Evolutionary conservation across 92 coral and sea anemone species (phyloP).

Genomic region (Palythoa grandiflora): DNA sequence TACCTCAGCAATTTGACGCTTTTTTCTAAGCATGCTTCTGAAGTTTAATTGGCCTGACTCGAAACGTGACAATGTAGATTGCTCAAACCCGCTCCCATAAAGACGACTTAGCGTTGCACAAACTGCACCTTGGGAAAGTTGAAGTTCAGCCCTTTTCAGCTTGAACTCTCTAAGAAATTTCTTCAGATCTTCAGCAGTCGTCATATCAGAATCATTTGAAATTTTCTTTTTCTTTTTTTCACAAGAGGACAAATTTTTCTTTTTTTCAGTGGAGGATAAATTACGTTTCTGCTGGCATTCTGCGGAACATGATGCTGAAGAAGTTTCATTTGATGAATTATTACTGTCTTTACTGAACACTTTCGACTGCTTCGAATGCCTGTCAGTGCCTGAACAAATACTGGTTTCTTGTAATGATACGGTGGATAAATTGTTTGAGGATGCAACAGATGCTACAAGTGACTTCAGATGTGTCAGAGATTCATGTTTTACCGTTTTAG

Average conservation of each 20-base stretch:
- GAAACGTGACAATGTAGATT: slow-evolving; percentile 20
- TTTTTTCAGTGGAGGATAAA: background rate
- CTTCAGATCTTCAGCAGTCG: background rate
- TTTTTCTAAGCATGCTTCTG: background rate
- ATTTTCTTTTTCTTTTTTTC: background rate
- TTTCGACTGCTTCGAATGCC: background rate
- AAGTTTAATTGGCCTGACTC: slow-evolving; percentile 15
- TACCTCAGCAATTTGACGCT: slow-evolving; percentile 10
- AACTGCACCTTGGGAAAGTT: slow-evolving; percentile 7
- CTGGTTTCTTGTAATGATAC: background rate
- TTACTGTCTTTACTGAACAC: no score
- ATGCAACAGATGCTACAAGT: no score
- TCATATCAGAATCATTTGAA: background rate
- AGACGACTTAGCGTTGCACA: background rate
- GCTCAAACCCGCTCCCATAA: slow-evolving; percentile 26
- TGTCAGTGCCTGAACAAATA: background rate
- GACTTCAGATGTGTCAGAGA: background rate
- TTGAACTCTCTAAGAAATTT: slow-evolving; percentile 20
- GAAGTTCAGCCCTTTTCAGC: slow-evolving; percentile 8
- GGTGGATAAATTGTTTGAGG: background rate
- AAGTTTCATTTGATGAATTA: background rate
- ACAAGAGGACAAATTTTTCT: background rate
- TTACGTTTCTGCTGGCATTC: background rate
- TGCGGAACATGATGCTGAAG: background rate
- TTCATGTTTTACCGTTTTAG: no score